Conservation (phyloP, 2,113 vertebrate genomes). For the Rhizomys pruinosus region DNA sequence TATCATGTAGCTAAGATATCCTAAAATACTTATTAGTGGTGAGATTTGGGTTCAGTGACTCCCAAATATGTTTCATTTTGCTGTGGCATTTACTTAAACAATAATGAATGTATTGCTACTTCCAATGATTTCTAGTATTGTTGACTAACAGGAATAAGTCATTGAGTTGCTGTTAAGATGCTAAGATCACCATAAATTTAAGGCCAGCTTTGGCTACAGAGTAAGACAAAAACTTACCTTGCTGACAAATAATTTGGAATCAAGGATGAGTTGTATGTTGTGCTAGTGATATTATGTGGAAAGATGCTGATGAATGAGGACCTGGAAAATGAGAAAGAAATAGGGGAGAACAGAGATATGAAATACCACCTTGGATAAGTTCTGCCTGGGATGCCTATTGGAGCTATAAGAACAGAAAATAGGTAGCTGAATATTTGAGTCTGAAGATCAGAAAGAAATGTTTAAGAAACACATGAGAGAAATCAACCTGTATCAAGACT, state of each 20-base stretch:
- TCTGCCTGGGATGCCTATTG: not conserved
- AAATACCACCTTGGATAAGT: not conserved
- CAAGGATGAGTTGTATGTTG: not conserved
- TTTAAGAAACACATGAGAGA: not conserved
- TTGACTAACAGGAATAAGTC: too few species aligned
- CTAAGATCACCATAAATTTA: not conserved
- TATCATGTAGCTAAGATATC: not conserved
- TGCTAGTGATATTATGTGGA: not conserved
- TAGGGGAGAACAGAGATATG: not conserved
- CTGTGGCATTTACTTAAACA: too few species aligned
- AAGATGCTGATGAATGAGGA: not conserved
- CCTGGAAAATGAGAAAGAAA: not conserved
- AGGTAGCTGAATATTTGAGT: not conserved
- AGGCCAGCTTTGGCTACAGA: not conserved
- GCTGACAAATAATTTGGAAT: not conserved
- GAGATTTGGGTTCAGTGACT: not conserved
- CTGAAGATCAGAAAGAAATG: not conserved
- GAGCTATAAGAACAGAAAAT: not conserved
- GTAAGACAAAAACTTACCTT: not conserved
- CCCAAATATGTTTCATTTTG: too few species aligned
- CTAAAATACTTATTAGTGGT: not conserved
- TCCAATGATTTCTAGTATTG: too few species aligned
- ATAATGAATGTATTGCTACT: too few species aligned
- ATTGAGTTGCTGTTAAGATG: too few species aligned
- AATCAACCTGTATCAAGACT: not conserved